Evolutionary conservation across 1,140 invertebrate genomes (phyloP).

Genomic region (Araneus ventricosus): DNA sequence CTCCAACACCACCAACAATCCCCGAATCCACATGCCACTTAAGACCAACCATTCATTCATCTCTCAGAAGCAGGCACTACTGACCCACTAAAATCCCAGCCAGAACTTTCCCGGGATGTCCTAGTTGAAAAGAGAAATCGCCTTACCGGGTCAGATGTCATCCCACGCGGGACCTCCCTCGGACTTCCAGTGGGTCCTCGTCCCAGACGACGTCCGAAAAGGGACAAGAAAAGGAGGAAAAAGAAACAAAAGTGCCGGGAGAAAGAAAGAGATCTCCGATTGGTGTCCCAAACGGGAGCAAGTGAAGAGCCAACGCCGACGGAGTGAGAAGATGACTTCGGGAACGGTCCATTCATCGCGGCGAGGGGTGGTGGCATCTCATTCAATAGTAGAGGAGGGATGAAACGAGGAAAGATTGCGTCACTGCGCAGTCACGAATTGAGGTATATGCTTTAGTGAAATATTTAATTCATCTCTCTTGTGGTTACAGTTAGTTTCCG

Average conservation of each 20-base stretch:
- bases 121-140: background rate
- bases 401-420: background rate
- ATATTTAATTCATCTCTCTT: too few relatives aligned
- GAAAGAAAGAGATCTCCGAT: background rate
- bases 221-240: background rate
- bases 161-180: background rate
- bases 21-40: background rate
- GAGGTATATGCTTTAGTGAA: too few relatives aligned
- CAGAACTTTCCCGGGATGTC: background rate
- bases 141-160: constrained; percentile 11
- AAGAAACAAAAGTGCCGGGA: background rate
- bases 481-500: too few relatives aligned
- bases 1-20: background rate
- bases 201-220: background rate
- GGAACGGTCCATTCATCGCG: background rate
- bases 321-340: constrained; percentile 27
- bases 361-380: background rate
- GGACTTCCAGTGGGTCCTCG: background rate
- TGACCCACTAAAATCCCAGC: background rate
- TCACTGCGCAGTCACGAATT: background rate
- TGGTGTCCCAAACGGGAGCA: constrained; percentile 8
- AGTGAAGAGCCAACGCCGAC: constrained; percentile 16
- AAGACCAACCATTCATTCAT: background rate
- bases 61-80: background rate
- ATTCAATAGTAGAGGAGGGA: background rate